phyloP scores from a whole-genome alignment of 2,888 invertebrate genomes.

The Trachelus iudaicus region DNA sequence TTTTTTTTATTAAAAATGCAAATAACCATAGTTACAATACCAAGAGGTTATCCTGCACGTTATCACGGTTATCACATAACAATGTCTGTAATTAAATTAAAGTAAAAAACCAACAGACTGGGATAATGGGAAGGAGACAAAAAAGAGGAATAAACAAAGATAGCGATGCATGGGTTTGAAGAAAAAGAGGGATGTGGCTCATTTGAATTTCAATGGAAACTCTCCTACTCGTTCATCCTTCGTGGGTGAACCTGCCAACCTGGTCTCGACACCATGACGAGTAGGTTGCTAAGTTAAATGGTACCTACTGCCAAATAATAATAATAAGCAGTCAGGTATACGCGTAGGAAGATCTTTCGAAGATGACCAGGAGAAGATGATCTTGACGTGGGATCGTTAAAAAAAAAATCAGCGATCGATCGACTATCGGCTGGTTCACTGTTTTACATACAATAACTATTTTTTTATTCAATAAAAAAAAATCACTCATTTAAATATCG shows the following conservation, averaged over 20 bases:
- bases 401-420: too few relatives aligned
- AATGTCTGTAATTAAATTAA: neutral
- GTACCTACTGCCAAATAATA: neutral
- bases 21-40: too few relatives aligned
- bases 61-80: neutral
- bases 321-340: neutral
- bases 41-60: too few relatives aligned
- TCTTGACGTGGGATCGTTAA: too few relatives aligned
- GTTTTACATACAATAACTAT: too few relatives aligned
- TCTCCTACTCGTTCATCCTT: neutral
- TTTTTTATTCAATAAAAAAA: too few relatives aligned
- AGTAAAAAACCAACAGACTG: neutral
- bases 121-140: neutral
- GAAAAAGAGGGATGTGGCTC: neutral
- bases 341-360: neutral
- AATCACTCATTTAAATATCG: too few relatives aligned
- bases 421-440: too few relatives aligned
- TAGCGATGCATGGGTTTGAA: neutral
- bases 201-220: neutral
- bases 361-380: neutral
- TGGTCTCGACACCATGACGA: neutral
- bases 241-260: neutral
- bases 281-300: neutral
- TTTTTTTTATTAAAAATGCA: too few relatives aligned
- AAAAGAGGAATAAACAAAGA: neutral